These are phyloP conservation scores for Mamestra brassicae DNA, from an alignment of 2,888 invertebrate species.

Conservation along the genomic window DNA sequence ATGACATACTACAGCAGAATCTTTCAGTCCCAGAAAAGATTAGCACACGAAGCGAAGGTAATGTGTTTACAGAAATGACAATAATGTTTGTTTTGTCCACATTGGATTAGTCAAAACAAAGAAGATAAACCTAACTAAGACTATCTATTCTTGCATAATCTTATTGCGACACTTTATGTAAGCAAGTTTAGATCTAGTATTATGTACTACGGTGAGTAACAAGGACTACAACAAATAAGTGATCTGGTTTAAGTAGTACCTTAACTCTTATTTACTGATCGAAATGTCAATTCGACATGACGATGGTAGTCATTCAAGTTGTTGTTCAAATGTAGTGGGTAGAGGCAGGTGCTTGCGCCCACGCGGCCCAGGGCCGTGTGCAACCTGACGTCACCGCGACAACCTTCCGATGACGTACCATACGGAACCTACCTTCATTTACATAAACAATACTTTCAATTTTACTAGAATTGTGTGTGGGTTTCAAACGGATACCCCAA, in stretches of 20 bases:
- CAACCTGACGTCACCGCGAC: conserved; percentile 85
- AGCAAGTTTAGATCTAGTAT: conserved; percentile 31
- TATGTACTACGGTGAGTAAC: conserved; percentile 31
- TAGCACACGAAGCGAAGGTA: background rate
- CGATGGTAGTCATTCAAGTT: conserved; percentile 66
- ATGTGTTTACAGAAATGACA: conserved; percentile 1
- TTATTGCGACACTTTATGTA: conserved; percentile 23
- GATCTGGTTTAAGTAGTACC: conserved; percentile 5
- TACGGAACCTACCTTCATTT: conserved; percentile 75
- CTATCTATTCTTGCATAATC: conserved; percentile 11
- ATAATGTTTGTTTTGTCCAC: conserved; percentile 24
- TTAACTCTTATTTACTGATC: conserved; percentile 36
- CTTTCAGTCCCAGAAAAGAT: background rate
- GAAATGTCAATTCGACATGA: conserved; percentile 48
- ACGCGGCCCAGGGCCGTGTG: conserved; percentile 87
- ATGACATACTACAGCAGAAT: background rate
- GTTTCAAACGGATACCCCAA: conserved; percentile 26
- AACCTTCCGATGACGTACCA: conserved; percentile 81
- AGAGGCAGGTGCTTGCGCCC: conserved; percentile 84
- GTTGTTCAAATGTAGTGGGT: conserved; percentile 80
- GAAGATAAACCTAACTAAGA: conserved; percentile 7
- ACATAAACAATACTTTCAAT: conserved; percentile 65
- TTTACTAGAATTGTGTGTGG: conserved; percentile 49
- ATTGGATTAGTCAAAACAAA: conserved; percentile 6
- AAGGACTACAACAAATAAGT: conserved; percentile 6